A percentile compares a stretch with the other conserved stretches of the same genome.
These are phyloP conservation scores for Corythaeola cristata DNA, from an alignment of 2,113 vertebrate species.

Conservation along the genomic window DNA sequence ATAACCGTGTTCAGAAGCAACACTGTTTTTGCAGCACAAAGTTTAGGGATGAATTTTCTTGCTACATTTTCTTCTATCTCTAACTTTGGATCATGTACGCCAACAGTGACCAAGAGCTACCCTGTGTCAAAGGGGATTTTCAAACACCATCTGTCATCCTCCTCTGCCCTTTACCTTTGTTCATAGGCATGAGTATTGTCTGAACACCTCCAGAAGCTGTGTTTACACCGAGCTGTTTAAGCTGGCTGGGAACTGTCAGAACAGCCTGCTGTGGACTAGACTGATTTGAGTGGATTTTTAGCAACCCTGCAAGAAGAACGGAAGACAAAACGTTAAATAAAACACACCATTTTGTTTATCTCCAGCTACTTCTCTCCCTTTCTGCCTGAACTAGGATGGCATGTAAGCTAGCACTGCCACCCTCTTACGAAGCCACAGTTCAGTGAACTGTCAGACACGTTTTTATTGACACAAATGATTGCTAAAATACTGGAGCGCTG, in stretches of 20 bases:
- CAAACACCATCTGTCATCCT: constrained; percentile 50
- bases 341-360: constrained; percentile 40
- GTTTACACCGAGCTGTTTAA: constrained; percentile 89
- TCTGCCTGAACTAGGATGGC: background rate
- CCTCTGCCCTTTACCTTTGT: constrained; percentile 83
- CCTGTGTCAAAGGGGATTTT: constrained; percentile 46
- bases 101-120: constrained; percentile 35
- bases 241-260: constrained; percentile 92
- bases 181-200: constrained; percentile 92
- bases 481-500: background rate
- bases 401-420: background rate
- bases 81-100: background rate
- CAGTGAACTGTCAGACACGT: background rate
- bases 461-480: background rate
- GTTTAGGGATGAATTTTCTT: constrained; percentile 21
- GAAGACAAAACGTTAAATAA: constrained; percentile 60
- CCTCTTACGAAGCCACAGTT: background rate
- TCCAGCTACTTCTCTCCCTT: constrained; percentile 46
- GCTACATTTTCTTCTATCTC: constrained; percentile 35
- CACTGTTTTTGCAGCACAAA: constrained; percentile 14
- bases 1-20: constrained; percentile 17
- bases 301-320: constrained; percentile 81
- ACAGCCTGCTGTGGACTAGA: constrained; percentile 90
- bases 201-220: constrained; percentile 83
- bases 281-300: constrained; percentile 92